phyloP scores from a whole-genome alignment of 92 coral and sea anemone genomes.

The Siderastrea siderea region DNA sequence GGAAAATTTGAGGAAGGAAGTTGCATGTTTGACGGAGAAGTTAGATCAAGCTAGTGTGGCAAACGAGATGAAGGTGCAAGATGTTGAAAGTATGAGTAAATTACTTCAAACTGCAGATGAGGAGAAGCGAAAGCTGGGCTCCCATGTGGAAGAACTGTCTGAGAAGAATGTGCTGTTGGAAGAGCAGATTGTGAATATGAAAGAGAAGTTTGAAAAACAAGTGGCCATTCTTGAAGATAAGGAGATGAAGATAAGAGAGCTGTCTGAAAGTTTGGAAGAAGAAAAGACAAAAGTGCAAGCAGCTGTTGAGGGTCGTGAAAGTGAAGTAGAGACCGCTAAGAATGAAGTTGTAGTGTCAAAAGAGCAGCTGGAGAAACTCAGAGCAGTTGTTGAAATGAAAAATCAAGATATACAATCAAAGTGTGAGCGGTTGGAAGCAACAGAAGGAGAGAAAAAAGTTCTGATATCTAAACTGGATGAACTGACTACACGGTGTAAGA shows the following conservation, averaged over 20 bases:
- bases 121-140: slow-evolving; percentile 21
- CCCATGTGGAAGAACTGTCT: neutral
- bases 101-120: slow-evolving; percentile 20
- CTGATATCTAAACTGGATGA: slow-evolving; percentile 61
- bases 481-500: slow-evolving; percentile 35
- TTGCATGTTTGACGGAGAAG: slow-evolving; percentile 34
- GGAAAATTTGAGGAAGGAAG: slow-evolving; percentile 32
- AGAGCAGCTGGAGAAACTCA: slow-evolving; percentile 49
- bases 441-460: slow-evolving; percentile 32
- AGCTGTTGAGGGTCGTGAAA: neutral
- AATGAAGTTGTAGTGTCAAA: slow-evolving; percentile 29
- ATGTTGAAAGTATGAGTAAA: slow-evolving; percentile 21
- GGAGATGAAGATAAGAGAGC: slow-evolving; percentile 11
- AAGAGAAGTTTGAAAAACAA: slow-evolving; percentile 24
- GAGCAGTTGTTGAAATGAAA: slow-evolving; percentile 45
- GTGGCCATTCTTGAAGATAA: slow-evolving; percentile 13
- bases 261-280: slow-evolving; percentile 31
- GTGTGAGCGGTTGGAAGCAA: neutral
- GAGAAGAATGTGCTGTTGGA: slow-evolving; percentile 22
- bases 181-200: slow-evolving; percentile 28
- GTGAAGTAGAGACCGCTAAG: slow-evolving; percentile 16
- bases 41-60: slow-evolving; percentile 29
- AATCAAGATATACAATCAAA: slow-evolving; percentile 43
- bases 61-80: slow-evolving; percentile 30
- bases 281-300: slow-evolving; percentile 8